Base-by-base conservation (phyloP, 2,797 vertebrate genomes). In the Heterohyrax brucei region DNA sequence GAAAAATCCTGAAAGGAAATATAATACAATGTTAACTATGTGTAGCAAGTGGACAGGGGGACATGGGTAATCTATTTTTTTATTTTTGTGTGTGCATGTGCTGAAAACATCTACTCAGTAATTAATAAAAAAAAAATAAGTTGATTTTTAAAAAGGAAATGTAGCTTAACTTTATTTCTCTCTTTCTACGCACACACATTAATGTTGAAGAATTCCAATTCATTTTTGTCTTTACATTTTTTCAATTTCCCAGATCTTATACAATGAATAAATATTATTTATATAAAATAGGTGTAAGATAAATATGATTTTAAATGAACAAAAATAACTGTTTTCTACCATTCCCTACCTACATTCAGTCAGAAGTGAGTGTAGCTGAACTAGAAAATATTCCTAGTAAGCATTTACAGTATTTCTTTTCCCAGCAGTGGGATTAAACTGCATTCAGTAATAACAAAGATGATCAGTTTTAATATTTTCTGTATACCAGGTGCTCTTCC, bases 1-100 rank as follows among this genome's bases (percentile, higher is more conserved):
- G 64, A 73, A 68, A 94, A 89, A 22, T 75, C 87, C 89, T 66
- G 26, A 53, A 82, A 80, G 61, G 64, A 87, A 86, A 53, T 56
- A 73, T 1, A 73, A 64, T 24, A 56, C 16, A 28, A 8, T 30
- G 21, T 44, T 82, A 33, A 76, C 73, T 81, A 68, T 39, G 3
- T 46, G 28, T 70, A 39, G 18, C 50, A n/a, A 9, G 22, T 14
- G 33, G 39, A 61, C 73, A 26, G 10, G 21, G 16, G 4, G 3
- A 70, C 12, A 70, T 62, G 26, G 39, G 7, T 28, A n/a, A 16
- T n/a, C 85, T 21, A 19, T 68, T 82, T 77, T 77, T 87, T 53
- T 26, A 76, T 68, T 50, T 3, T 22, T 48, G 22, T 56, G 53
- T 56, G 53, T 56, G 9, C 81, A 7, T 76, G 18, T 59, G 30